These are phyloP conservation scores for Hemiprocne comata DNA, from an alignment of 2,113 vertebrate genomes.

Conservation along the genomic window DNA sequence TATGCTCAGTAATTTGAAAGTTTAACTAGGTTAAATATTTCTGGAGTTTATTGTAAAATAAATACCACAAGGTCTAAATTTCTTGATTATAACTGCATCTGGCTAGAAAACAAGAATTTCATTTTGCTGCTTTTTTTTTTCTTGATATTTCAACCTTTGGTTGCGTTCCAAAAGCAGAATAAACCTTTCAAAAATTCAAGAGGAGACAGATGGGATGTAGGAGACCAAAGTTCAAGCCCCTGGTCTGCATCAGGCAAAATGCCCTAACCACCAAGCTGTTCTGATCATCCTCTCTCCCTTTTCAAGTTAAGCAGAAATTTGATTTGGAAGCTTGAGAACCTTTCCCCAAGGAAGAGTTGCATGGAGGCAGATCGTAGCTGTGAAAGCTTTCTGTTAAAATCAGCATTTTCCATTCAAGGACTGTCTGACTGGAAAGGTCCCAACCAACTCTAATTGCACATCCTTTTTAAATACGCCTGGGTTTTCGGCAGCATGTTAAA, in stretches of 20 bases:
- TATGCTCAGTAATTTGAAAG: neutral
- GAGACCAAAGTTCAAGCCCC: conserved; percentile 8
- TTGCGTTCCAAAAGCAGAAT: neutral
- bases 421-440: conserved; percentile 13
- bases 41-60: conserved; percentile 14
- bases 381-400: neutral
- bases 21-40: neutral
- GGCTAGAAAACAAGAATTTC: conserved; percentile 27
- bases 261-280: neutral
- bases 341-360: neutral
- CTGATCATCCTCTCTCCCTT: neutral
- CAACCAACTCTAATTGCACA: conserved; percentile 16
- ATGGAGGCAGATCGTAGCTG: neutral
- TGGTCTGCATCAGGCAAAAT: neutral
- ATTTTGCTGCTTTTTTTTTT: neutral
- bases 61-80: conserved; percentile 11
- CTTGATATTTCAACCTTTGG: neutral
- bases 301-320: neutral
- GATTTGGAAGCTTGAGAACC: neutral
- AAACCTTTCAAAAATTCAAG: conserved; percentile 6
- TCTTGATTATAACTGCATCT: conserved; percentile 27
- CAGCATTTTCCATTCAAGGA: conserved; percentile 36
- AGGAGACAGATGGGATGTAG: neutral
- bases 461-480: conserved; percentile 6
- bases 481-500: neutral